A percentile compares a stretch with the other conserved stretches of the same genome.
Conservation (phyloP, 1,140 invertebrate species). For the Polypedilum vanderplanki region DNA sequence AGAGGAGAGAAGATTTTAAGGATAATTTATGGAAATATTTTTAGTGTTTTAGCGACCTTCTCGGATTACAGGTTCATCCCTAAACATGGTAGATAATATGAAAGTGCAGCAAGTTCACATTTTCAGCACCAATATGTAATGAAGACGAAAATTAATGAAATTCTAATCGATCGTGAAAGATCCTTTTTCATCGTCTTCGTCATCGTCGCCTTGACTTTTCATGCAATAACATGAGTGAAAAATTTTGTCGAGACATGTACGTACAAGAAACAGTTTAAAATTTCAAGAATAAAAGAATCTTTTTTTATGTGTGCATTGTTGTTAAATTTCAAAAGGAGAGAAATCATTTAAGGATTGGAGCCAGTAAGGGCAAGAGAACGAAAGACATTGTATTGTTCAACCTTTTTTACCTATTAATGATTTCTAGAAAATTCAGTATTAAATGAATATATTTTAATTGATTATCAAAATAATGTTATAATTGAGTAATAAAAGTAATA, state of each 20-base stretch:
- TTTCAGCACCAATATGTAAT: neutral
- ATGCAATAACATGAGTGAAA: neutral
- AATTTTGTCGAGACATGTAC: neutral
- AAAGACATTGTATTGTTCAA: no score
- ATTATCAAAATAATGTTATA: no score
- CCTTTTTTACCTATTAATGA: no score
- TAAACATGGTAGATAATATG: neutral
- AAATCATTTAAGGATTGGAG: no score
- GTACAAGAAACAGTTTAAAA: neutral
- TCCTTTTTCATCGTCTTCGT: neutral
- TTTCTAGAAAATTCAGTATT: no score
- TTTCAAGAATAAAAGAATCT: no score
- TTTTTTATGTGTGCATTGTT: no score
- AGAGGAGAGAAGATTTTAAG: neutral
- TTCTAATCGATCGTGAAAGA: neutral
- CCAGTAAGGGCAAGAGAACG: no score
- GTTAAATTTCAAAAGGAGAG: no score
- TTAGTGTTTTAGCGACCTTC: neutral
- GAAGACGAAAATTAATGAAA: neutral
- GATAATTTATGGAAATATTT: conserved; percentile 26
- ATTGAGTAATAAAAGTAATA: no score
- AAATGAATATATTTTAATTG: no score
- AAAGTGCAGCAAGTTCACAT: conserved; percentile 23
- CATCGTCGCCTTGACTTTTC: neutral
- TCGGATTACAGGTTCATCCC: conserved; percentile 23